phyloP scores from a whole-genome alignment of 2,113 vertebrate genomes.

The Aramus guarauna region DNA sequence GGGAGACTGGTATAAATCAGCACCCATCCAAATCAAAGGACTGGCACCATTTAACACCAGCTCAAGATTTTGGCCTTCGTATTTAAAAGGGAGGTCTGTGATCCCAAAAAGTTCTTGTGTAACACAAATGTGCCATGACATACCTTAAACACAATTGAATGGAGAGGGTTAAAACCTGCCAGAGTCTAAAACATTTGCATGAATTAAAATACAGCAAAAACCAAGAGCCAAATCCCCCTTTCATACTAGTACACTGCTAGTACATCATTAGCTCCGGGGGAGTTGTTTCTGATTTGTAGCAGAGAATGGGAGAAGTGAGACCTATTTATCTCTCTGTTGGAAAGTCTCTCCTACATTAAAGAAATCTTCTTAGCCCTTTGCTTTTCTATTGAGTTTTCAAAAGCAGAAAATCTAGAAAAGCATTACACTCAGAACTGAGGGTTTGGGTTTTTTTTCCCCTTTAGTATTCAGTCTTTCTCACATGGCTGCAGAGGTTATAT shows the following conservation, averaged over 20 bases:
- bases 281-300: neutral
- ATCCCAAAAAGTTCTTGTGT: rapidly evolving
- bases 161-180: neutral
- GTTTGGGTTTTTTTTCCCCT: neutral
- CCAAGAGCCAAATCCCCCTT: neutral
- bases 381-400: slow-evolving; percentile 20
- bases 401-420: neutral
- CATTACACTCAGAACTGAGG: neutral
- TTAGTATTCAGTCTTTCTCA: neutral
- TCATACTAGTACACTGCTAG: neutral
- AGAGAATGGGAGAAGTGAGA: neutral
- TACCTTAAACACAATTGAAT: neutral
- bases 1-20: neutral
- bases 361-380: neutral
- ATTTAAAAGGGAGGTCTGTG: neutral
- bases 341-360: neutral
- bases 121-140: rapidly evolving
- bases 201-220: neutral
- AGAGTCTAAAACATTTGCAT: neutral
- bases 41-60: rapidly evolving
- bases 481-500: neutral
- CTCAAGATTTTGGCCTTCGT: rapidly evolving
- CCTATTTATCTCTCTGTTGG: neutral
- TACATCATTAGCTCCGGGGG: neutral
- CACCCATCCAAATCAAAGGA: neutral